Conservation (phyloP, 2,888 invertebrate species). For the Cosmia pyralina region DNA sequence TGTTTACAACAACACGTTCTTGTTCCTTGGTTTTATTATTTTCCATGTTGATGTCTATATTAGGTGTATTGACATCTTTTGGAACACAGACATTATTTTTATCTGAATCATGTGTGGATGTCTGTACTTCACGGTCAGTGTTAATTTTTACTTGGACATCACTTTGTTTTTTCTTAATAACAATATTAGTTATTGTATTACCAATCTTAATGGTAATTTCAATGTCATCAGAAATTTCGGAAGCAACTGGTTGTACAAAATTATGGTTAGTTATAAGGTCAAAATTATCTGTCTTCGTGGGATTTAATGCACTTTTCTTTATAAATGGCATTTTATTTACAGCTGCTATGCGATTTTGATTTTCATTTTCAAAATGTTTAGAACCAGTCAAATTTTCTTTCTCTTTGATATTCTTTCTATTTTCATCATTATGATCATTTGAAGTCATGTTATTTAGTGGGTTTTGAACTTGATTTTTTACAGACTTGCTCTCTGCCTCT, state of each 20-base stretch:
- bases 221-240: slow-evolving; percentile 77
- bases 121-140: slow-evolving; percentile 81
- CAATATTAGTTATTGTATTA: slow-evolving; percentile 80
- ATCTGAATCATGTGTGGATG: slow-evolving; percentile 68
- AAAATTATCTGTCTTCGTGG: slow-evolving; percentile 46
- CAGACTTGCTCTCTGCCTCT: slow-evolving; percentile 7
- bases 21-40: slow-evolving; percentile 53
- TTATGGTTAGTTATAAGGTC: slow-evolving; percentile 60
- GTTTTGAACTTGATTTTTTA: slow-evolving; percentile 16
- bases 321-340: slow-evolving; percentile 74
- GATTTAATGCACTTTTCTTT: slow-evolving; percentile 74
- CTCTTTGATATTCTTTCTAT: slow-evolving; percentile 8
- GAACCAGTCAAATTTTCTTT: slow-evolving; percentile 1
- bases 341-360: slow-evolving; percentile 21
- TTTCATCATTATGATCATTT: slow-evolving; percentile 23
- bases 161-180: slow-evolving; percentile 81
- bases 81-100: slow-evolving; percentile 51
- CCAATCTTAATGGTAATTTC: slow-evolving; percentile 85
- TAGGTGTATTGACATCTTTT: slow-evolving; percentile 59
- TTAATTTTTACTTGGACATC: slow-evolving; percentile 81
- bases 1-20: slow-evolving; percentile 37
- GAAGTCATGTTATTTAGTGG: slow-evolving; percentile 9
- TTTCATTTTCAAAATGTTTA: slow-evolving; percentile 17
- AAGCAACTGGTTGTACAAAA: slow-evolving; percentile 55
- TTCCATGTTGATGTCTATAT: slow-evolving; percentile 64